Conservation (phyloP, 2,113 vertebrate genomes). For the Odocoileus hemionus region DNA sequence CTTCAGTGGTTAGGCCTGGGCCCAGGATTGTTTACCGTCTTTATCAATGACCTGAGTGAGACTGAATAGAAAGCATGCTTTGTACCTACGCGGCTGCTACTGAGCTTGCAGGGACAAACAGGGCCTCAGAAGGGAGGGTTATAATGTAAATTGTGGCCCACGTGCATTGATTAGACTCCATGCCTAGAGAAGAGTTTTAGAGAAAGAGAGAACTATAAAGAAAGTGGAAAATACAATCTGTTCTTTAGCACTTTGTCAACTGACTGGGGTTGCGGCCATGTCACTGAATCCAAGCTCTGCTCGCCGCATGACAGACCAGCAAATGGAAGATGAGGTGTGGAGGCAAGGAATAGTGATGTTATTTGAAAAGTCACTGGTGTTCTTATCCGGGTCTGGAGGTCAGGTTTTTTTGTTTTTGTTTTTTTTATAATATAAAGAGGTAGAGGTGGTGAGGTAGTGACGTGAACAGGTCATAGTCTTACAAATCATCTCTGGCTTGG, state of each 20-base stretch:
- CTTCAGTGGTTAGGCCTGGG: background rate
- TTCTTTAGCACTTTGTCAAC: background rate
- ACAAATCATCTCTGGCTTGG: background rate
- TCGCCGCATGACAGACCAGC: background rate
- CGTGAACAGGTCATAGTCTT: background rate
- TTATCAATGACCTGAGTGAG: constrained; percentile 17
- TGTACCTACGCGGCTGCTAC: background rate
- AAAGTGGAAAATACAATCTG: background rate
- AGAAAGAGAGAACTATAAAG: background rate
- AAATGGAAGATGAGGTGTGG: background rate
- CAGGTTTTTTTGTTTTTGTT: background rate
- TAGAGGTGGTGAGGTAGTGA: background rate
- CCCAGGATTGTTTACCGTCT: background rate
- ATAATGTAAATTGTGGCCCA: background rate
- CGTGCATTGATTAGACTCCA: fast-evolving
- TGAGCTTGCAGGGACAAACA: background rate
- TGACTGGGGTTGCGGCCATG: background rate
- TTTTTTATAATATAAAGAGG: background rate
- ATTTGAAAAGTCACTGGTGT: background rate
- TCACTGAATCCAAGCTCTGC: background rate
- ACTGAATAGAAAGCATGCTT: background rate
- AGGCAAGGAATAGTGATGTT: background rate
- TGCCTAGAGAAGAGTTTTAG: background rate
- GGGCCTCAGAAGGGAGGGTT: background rate
- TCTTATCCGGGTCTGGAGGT: background rate